phyloP scores from a whole-genome alignment of 1,140 invertebrate genomes.

The Tetramorium parvispinum region DNA sequence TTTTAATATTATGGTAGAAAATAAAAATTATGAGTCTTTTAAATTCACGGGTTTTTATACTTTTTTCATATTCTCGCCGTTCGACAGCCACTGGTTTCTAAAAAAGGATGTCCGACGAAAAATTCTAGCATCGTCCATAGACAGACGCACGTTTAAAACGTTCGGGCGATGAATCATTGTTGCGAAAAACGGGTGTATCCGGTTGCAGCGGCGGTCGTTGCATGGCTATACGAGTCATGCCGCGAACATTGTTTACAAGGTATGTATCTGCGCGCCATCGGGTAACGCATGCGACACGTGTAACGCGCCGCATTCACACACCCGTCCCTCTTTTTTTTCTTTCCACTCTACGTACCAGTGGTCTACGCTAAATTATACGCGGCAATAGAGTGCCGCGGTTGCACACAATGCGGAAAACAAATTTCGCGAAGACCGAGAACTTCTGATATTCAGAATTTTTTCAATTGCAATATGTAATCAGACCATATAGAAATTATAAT shows the following conservation, averaged over 20 bases:
- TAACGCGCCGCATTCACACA: constrained; percentile 27
- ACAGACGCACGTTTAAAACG: constrained; percentile 63
- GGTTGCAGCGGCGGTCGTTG: constrained; percentile 48
- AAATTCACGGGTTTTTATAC: background rate
- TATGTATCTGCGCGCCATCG: constrained; percentile 50
- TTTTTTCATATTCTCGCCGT: background rate
- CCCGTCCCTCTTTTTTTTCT: constrained; percentile 5
- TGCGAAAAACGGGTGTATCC: constrained; percentile 76
- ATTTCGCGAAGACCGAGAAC: constrained; percentile 21
- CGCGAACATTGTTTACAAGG: constrained; percentile 77
- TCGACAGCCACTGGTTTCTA: background rate
- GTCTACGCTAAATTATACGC: constrained; percentile 41
- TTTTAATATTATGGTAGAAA: background rate
- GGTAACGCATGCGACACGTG: constrained; percentile 53
- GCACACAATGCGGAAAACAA: background rate
- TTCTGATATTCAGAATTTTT: background rate
- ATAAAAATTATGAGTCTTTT: background rate
- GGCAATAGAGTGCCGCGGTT: constrained; percentile 20
- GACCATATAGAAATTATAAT: background rate
- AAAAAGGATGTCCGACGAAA: constrained; percentile 33
- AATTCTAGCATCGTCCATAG: constrained; percentile 35
- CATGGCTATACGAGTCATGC: constrained; percentile 65
- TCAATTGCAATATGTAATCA: background rate
- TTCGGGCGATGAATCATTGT: constrained; percentile 81
- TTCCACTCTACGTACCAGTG: constrained; percentile 2